These are phyloP conservation scores for Scaptodrosophila lebanonensis DNA, from an alignment of 1,140 invertebrate genomes.

Conservation along the genomic window DNA sequence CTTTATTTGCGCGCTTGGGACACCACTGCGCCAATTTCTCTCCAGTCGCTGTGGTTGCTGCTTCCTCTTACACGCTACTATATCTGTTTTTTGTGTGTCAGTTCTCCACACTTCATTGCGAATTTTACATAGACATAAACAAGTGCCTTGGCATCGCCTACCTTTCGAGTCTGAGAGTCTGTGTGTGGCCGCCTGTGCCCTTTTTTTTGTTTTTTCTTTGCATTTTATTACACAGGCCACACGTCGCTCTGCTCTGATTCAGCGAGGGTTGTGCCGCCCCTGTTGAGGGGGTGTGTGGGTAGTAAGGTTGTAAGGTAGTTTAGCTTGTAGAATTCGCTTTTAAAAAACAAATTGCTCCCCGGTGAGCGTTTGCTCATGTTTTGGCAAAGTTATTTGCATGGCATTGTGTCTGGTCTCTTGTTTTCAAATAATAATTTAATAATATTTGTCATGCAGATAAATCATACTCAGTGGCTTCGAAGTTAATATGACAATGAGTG, in stretches of 20 bases:
- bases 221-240: conserved; percentile 52
- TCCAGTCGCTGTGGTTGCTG: neutral
- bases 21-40: conserved; percentile 55
- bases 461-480: conserved; percentile 38
- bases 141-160: conserved; percentile 61
- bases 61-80: neutral
- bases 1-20: conserved; percentile 67
- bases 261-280: conserved; percentile 32
- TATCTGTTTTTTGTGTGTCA: conserved; percentile 19
- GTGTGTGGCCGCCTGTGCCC: conserved; percentile 11
- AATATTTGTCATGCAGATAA: conserved; percentile 74
- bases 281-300: neutral
- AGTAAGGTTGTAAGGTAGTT: conserved; percentile 44
- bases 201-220: conserved; percentile 32
- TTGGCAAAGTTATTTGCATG: conserved; percentile 65
- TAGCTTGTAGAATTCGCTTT: conserved; percentile 11
- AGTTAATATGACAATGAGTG: conserved; percentile 70
- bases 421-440: conserved; percentile 69
- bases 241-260: conserved; percentile 30
- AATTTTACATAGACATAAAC: conserved; percentile 68
- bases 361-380: conserved; percentile 46
- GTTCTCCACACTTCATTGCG: conserved; percentile 42
- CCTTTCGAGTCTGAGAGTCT: conserved; percentile 25
- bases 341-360: conserved; percentile 68
- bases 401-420: conserved; percentile 24